Evolutionary conservation across 2,113 vertebrate species (phyloP), one percentile per base, ranked within the genome.

Genomic region (Sphaerodactylus townsendi): DNA sequence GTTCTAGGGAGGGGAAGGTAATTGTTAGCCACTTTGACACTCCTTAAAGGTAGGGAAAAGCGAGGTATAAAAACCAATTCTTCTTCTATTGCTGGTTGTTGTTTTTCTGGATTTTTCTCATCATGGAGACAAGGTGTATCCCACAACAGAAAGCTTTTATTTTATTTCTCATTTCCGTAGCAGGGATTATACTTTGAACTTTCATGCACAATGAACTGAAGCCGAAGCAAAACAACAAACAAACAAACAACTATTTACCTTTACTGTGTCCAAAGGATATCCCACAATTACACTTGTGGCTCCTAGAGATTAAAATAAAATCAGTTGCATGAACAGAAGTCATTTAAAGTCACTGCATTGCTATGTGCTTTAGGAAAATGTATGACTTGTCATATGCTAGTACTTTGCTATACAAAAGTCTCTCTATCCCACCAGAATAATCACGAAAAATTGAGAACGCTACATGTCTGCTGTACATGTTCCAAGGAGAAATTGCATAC

Each of bases 261-360:
- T 97, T 86, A 97, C 94, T 0, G 96, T 97, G 90, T 97, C 96
- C 94, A 97, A 84, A 56, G 97, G 97, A 87, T 97, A 93, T 33
- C 97, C 96, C 0, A 96, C 92, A 39, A 96, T 83, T 85, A 97
- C 96, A 0, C 96, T 96, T 85, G 95, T 93, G 1, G 95, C 85
- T 91, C 97, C 97, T 97, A 90, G 65, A 85, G 76, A 83, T 79
- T 77, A 82, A 92, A 92, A 85, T 83, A 90, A 83, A 90, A 81
- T 0, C 10, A 64, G 25, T 93, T 88, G 87, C 30, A 39, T 1
- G 75, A 44, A 21, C 28, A 28, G 35, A 75, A 23, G 2, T 1
- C 68, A 48, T 30, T 23, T 3, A 41, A 33, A 79, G 56, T 8
- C 17, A 5, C 37, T n/a, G 35, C 65, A 4, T 74, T 65, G n/a